Percentiles rank a stretch among this genome's conserved stretches.
These are phyloP conservation scores for Tachycineta bicolor DNA, from an alignment of 2,113 vertebrate genomes.

Conservation along the genomic window DNA sequence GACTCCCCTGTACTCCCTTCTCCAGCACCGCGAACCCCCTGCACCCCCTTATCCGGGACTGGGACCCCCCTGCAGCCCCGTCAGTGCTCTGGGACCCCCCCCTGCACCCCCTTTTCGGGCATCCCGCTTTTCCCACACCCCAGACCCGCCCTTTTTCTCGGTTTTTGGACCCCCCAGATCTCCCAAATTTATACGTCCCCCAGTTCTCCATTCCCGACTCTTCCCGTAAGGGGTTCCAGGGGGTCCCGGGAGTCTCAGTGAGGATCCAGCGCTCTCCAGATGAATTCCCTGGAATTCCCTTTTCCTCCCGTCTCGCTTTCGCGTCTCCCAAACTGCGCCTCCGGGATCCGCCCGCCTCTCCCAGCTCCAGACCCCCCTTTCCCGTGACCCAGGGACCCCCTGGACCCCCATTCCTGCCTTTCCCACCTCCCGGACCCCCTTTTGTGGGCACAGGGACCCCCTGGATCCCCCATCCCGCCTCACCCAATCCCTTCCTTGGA, in stretches of 20 bases:
- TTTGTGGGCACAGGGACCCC: too few species aligned
- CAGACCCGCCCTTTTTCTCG: neutral
- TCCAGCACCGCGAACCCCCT: too few species aligned
- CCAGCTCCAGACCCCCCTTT: too few species aligned
- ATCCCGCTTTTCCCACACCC: neutral
- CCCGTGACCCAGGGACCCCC: too few species aligned
- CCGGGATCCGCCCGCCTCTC: too few species aligned
- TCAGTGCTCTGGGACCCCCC: neutral
- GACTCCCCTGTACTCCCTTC: neutral
- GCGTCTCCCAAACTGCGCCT: too few species aligned
- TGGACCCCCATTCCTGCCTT: too few species aligned
- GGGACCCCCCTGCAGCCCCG: neutral
- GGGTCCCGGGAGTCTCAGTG: too few species aligned
- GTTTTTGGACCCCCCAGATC: neutral
- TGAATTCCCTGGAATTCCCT: neutral
- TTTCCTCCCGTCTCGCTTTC: neutral
- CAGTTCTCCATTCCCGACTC: fast-evolving
- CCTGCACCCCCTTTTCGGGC: fast-evolving
- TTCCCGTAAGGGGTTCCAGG: fast-evolving
- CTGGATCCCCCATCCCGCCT: too few species aligned
- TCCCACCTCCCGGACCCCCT: too few species aligned
- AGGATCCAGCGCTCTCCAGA: neutral
- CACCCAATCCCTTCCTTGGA: too few species aligned
- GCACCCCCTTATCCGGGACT: neutral
- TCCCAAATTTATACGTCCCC: fast-evolving